Conservation (phyloP, 2,888 invertebrate species). For the Aleiodes testaceus region DNA sequence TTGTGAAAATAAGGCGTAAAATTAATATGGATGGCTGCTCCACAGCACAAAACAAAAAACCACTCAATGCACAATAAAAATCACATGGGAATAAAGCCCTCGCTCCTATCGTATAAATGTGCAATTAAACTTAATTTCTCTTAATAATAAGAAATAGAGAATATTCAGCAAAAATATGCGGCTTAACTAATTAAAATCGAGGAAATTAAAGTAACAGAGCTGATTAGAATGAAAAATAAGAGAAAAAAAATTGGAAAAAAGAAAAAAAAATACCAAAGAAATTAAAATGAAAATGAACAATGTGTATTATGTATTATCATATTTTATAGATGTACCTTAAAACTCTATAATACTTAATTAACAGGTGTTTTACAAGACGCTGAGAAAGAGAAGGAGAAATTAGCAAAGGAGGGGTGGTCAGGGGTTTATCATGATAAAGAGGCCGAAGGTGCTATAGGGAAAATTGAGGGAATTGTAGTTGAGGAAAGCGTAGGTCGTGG, state of each 20-base stretch:
- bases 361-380: constrained; percentile 73
- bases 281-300: constrained; percentile 33
- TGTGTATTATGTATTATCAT: constrained; percentile 51
- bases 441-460: constrained; percentile 66
- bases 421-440: constrained; percentile 70
- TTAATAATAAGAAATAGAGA: constrained; percentile 63
- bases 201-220: constrained; percentile 38
- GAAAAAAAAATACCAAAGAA: constrained; percentile 19
- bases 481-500: constrained; percentile 43
- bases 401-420: constrained; percentile 73
- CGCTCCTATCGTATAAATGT: constrained; percentile 57
- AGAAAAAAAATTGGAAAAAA: constrained; percentile 17
- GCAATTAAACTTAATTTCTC: constrained; percentile 20
- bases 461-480: constrained; percentile 47
- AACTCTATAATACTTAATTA: constrained; percentile 72
- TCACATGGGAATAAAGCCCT: constrained; percentile 69
- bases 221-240: constrained; percentile 16
- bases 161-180: constrained; percentile 66
- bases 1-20: too few species aligned
- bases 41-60: constrained; percentile 64
- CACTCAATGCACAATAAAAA: constrained; percentile 67
- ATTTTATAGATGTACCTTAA: constrained; percentile 68
- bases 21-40: constrained; percentile 67
- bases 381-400: constrained; percentile 72
- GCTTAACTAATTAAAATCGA: constrained; percentile 70